A percentile compares a stretch with the other conserved stretches of the same genome.
Evolutionary conservation across 2,113 vertebrate species (phyloP).

Genomic region (Sander lucioperca): DNA sequence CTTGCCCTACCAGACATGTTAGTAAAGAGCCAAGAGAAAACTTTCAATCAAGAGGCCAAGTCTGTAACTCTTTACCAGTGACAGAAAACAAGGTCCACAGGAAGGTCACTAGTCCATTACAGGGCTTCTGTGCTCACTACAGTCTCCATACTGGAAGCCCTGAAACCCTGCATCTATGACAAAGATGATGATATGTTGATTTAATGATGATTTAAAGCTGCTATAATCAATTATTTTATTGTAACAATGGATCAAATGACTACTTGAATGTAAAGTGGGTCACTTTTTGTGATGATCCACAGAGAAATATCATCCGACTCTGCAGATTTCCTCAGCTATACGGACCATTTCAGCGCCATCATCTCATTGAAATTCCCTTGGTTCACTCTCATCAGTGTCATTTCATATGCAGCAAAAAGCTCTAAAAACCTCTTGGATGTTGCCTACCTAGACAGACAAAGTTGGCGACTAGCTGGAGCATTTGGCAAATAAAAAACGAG

Average conservation of each 20-base stretch:
- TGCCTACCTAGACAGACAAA: not conserved
- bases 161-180: not conserved
- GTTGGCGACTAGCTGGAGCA: not conserved
- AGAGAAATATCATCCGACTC: not conserved
- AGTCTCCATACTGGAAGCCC: not conserved
- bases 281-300: not conserved
- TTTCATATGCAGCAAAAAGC: not conserved
- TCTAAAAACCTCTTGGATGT: not conserved
- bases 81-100: conserved; percentile 46
- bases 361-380: not conserved
- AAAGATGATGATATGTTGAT: not conserved
- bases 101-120: conserved; percentile 40
- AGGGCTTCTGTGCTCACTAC: conserved; percentile 5
- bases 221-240: not conserved
- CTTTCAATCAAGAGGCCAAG: conserved; percentile 30
- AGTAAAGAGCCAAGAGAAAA: conserved; percentile 40
- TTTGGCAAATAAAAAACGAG: not conserved
- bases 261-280: not conserved
- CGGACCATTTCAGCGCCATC: not conserved
- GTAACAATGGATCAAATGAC: not conserved
- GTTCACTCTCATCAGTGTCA: not conserved
- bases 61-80: conserved; percentile 48
- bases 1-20: conserved; percentile 44
- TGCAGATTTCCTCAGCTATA: not conserved
- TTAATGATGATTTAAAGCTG: not conserved